phyloP scores from a whole-genome alignment of 2,888 invertebrate species.

The Epicampocera succincta region DNA sequence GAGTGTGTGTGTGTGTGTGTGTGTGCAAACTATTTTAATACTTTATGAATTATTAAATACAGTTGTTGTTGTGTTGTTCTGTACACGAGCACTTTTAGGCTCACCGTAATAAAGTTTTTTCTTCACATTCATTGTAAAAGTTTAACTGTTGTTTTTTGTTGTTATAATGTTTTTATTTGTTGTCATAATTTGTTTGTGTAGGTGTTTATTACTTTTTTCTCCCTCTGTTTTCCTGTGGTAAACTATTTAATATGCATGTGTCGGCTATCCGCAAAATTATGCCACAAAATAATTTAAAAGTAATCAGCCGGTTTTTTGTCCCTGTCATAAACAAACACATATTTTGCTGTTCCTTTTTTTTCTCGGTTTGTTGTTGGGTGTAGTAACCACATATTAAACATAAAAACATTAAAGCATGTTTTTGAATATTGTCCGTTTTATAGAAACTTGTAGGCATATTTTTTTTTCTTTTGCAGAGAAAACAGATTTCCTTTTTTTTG shows the following conservation, averaged over 20 bases:
- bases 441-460: too few species aligned
- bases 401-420: background rate
- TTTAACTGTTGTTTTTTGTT: slow-evolving; percentile 40
- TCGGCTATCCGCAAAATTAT: slow-evolving; percentile 77
- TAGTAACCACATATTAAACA: slow-evolving; percentile 36
- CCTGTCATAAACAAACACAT: slow-evolving; percentile 39
- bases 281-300: slow-evolving; percentile 81
- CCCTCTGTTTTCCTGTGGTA: slow-evolving; percentile 51
- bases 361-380: background rate
- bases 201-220: slow-evolving; percentile 10
- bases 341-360: slow-evolving; percentile 7
- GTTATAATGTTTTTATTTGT: slow-evolving; percentile 37
- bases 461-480: too few species aligned
- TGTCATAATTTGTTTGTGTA: slow-evolving; percentile 18
- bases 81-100: slow-evolving; percentile 61
- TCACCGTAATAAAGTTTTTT: slow-evolving; percentile 69
- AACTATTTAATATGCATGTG: slow-evolving; percentile 72
- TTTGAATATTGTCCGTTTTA: too few species aligned
- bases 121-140: slow-evolving; percentile 21
- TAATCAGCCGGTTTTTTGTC: slow-evolving; percentile 74
- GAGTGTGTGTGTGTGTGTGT: background rate
- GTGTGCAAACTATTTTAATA: slow-evolving; percentile 42
- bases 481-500: too few species aligned
- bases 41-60: slow-evolving; percentile 79
- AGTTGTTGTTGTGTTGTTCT: slow-evolving; percentile 73